phyloP scores from a whole-genome alignment of 2,797 vertebrate species.

The Bucorvus abyssinicus region DNA sequence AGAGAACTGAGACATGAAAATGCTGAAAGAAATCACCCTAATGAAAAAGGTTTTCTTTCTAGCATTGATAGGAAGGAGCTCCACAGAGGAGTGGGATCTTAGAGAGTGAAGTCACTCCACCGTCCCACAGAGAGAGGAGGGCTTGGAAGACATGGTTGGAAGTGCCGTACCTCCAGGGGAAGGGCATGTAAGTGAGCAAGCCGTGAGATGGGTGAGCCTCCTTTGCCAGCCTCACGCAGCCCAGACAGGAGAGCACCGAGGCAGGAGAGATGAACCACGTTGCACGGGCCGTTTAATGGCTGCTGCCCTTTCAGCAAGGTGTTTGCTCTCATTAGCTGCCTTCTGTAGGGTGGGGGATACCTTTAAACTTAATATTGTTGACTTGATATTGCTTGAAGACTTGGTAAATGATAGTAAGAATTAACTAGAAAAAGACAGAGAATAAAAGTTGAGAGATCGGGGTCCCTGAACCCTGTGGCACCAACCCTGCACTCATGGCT shows the following conservation, averaged over 20 bases:
- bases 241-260: neutral
- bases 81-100: neutral
- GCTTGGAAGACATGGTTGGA: neutral
- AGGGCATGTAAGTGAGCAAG: neutral
- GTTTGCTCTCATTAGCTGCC: neutral
- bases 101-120: neutral
- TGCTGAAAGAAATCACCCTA: neutral
- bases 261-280: neutral
- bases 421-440: neutral
- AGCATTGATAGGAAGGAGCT: neutral
- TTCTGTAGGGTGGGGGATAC: neutral
- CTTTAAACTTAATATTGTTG: neutral
- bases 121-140: neutral
- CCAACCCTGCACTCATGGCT: neutral
- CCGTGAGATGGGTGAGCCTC: neutral
- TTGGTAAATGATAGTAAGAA: neutral
- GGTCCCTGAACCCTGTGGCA: too few species aligned
- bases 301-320: neutral
- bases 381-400: neutral
- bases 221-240: neutral
- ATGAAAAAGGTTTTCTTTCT: neutral
- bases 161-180: neutral
- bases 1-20: neutral
- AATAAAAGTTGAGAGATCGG: neutral
- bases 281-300: neutral